Percentiles rank a stretch among this genome's conserved stretches.
Conservation (phyloP, 2,797 vertebrate genomes). For the Rhabdophis nuchalis region DNA sequence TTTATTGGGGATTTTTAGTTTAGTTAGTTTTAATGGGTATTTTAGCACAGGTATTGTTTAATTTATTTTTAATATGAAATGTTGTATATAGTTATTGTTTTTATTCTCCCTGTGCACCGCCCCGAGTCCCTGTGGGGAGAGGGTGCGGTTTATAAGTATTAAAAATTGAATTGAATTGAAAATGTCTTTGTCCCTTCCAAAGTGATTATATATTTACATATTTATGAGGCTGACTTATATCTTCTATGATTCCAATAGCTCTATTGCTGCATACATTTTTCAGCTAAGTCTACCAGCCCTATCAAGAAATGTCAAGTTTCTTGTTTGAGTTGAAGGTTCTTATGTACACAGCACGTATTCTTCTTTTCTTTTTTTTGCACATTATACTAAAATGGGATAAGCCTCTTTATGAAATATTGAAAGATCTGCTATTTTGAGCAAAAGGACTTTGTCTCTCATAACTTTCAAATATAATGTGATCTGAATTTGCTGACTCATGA, state of each 20-base stretch:
- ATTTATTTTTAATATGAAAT: too few relatives aligned
- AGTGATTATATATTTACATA: neutral
- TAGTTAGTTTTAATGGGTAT: too few relatives aligned
- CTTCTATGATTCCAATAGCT: neutral
- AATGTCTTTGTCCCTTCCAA: neutral
- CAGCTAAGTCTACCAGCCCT: neutral
- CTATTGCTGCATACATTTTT: neutral
- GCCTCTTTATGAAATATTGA: neutral
- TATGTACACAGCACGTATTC: neutral
- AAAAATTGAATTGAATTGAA: too few relatives aligned
- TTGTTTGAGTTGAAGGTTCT: neutral
- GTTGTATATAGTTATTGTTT: too few relatives aligned
- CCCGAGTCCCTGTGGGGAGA: too few relatives aligned
- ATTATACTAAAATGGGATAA: neutral
- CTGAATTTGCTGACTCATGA: neutral
- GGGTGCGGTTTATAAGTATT: too few relatives aligned
- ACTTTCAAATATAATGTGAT: neutral
- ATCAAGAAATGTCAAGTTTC: neutral
- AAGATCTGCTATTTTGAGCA: neutral
- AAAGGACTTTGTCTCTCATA: neutral
- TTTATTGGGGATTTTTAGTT: too few relatives aligned
- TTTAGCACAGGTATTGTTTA: too few relatives aligned
- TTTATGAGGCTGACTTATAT: neutral
- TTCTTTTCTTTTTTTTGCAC: too few relatives aligned
- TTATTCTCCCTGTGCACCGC: too few relatives aligned